These are phyloP conservation scores for Periophthalmodon schlosseri DNA, from an alignment of 2,113 vertebrate species.

Conservation along the genomic window DNA sequence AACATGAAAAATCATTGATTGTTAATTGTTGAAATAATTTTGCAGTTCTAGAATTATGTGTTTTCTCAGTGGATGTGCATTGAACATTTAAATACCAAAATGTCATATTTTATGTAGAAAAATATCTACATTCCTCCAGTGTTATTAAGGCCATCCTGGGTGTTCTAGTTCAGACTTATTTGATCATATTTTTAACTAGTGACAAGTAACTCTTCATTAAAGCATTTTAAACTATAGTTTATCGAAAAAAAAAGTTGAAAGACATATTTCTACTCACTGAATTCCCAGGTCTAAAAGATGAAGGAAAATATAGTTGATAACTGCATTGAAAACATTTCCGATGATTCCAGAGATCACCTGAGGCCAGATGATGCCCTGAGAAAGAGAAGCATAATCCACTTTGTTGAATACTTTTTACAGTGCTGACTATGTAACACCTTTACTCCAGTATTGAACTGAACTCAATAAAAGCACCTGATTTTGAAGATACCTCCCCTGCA, in stretches of 20 bases:
- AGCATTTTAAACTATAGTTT: background rate
- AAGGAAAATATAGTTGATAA: conserved; percentile 86
- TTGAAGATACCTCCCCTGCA: conserved; percentile 85
- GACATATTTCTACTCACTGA: conserved; percentile 80
- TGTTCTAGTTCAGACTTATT: background rate
- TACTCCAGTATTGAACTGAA: conserved; percentile 9
- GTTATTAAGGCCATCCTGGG: background rate
- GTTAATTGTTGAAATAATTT: background rate
- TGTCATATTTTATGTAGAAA: too few species aligned
- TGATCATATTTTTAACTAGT: background rate
- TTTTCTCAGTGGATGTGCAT: too few species aligned
- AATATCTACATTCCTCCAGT: too few species aligned
- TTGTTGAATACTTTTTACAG: background rate
- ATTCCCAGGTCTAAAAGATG: conserved; percentile 82
- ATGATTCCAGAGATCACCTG: conserved; percentile 81
- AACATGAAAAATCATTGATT: too few species aligned
- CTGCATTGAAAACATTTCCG: conserved; percentile 84
- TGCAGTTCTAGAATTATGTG: background rate
- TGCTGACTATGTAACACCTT: conserved; percentile 12
- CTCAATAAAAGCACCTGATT: conserved; percentile 82
- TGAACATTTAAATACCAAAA: too few species aligned
- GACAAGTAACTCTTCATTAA: background rate
- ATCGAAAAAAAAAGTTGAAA: background rate
- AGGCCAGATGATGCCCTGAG: conserved; percentile 88
- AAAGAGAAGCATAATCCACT: conserved; percentile 25